These are phyloP conservation scores for Limenitis camilla DNA, from an alignment of 2,888 invertebrate genomes.

Conservation along the genomic window DNA sequence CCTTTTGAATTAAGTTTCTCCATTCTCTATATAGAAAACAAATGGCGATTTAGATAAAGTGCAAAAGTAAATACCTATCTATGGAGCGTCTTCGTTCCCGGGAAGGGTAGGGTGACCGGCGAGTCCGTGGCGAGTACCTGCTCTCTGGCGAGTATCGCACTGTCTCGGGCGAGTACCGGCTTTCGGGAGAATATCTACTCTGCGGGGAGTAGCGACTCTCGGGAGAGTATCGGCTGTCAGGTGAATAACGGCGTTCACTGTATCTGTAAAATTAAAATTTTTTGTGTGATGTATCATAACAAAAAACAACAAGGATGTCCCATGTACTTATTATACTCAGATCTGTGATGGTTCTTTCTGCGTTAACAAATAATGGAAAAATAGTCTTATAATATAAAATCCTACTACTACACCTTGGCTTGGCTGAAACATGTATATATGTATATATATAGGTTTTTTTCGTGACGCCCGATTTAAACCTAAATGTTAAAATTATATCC, in stretches of 20 bases:
- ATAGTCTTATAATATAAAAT: too few relatives aligned
- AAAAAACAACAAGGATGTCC: not conserved
- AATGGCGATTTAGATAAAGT: not conserved
- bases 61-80: slow-evolving; percentile 47
- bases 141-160: slow-evolving; percentile 67
- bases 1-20: too few relatives aligned
- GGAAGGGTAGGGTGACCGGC: slow-evolving; percentile 43
- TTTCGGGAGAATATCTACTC: slow-evolving; percentile 60
- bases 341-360: too few relatives aligned
- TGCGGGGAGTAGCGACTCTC: slow-evolving; percentile 61
- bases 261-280: slow-evolving; percentile 15
- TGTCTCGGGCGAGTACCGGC: slow-evolving; percentile 56
- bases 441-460: too few relatives aligned
- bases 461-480: too few relatives aligned
- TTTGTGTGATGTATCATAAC: not conserved
- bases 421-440: too few relatives aligned
- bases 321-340: too few relatives aligned
- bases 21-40: too few relatives aligned
- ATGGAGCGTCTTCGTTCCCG: slow-evolving; percentile 43
- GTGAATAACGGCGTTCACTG: slow-evolving; percentile 55
- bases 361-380: too few relatives aligned
- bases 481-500: too few relatives aligned
- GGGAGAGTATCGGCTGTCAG: slow-evolving; percentile 54
- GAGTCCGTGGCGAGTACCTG: slow-evolving; percentile 45
- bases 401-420: too few relatives aligned